Base-by-base conservation (phyloP, 2,113 vertebrate species). In the Pteruthius melanotis region DNA sequence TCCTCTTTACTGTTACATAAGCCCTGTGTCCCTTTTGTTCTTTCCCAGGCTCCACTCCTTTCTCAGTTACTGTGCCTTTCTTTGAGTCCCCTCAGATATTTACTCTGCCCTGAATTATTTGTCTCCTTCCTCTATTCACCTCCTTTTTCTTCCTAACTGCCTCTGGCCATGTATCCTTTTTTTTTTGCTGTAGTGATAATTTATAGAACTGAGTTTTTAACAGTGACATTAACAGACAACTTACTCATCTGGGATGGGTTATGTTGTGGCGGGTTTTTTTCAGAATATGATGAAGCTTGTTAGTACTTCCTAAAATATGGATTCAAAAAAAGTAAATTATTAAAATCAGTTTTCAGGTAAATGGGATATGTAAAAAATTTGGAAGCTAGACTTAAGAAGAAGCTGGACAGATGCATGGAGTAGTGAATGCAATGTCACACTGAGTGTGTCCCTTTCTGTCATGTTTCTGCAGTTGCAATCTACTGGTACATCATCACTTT, bases 91-190 rank as follows among this genome's bases (percentile, higher is more conserved):
- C 6, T 24, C 40, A 78, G 13, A n/a, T 44, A 72, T 20, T 78
- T 87, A 35, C 15, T 72, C 61, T 54, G 19, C 19, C 52, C 35
- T 63, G 39, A 90, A 79, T 63, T 53, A 85, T 57, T 82, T 90
- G 23, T 54, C 15, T 47, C 19, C 17, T 74, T 81, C 12, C 45
- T 69, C 37, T 90, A 15, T 30, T 13, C 27, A 42, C 17, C 18
- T 91, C 9, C 39, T 71, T 78, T 83, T 93, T 76, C 23, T 54
- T 59, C 21, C 49, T 54, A 17, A 37, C 28, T 45, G 22, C 35
- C 6, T 57, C 37, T 70, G 61, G 27, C 2, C 0, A 0, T 27
- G 12, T 53, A 7, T 71, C 3, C 1, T 59, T 59, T 35, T 8
- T 59, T 35, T 8, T 65, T 64, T 40, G 1, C 20, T 42, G 5